Percentiles rank a stretch among this genome's conserved stretches.
Evolutionary conservation across 2,797 vertebrate species (phyloP).

Genomic region (Arrhamphus sclerolepis): DNA sequence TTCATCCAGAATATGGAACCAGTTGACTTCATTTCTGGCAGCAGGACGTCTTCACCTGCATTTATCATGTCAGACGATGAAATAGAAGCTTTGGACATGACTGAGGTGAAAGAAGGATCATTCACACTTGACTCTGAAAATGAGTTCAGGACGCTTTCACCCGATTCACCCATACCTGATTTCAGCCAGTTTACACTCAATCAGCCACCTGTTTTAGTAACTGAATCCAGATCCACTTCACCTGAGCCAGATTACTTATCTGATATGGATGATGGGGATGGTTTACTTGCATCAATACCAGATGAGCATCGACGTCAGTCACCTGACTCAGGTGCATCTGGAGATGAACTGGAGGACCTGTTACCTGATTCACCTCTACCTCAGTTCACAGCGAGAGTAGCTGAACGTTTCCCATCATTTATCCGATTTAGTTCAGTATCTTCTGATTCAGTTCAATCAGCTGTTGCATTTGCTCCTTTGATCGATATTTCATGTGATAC

Average conservation of each 20-base stretch:
- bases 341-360: conserved; percentile 8
- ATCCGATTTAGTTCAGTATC: conserved; percentile 46
- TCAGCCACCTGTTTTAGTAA: conserved; percentile 12
- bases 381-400: conserved; percentile 5
- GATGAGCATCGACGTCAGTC: conserved; percentile 37
- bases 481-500: background rate
- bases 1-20: conserved; percentile 24
- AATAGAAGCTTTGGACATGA: conserved; percentile 20
- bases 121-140: conserved; percentile 30
- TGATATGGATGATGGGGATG: conserved; percentile 40
- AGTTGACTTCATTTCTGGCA: background rate
- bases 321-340: conserved; percentile 40
- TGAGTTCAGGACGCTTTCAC: conserved; percentile 49
- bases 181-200: conserved; percentile 29
- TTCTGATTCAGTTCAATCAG: conserved; percentile 31
- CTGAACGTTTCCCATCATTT: conserved; percentile 50
- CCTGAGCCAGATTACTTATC: conserved; percentile 51
- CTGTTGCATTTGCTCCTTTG: conserved; percentile 28
- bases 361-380: conserved; percentile 48
- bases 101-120: conserved; percentile 15
- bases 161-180: conserved; percentile 61
- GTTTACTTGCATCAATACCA: background rate
- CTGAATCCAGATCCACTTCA: conserved; percentile 47
- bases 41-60: conserved; percentile 33
- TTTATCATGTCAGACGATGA: conserved; percentile 36